Evolutionary conservation across 2,113 vertebrate species (phyloP), one percentile per base, ranked within the genome.

Genomic region (Gila orcuttii): DNA sequence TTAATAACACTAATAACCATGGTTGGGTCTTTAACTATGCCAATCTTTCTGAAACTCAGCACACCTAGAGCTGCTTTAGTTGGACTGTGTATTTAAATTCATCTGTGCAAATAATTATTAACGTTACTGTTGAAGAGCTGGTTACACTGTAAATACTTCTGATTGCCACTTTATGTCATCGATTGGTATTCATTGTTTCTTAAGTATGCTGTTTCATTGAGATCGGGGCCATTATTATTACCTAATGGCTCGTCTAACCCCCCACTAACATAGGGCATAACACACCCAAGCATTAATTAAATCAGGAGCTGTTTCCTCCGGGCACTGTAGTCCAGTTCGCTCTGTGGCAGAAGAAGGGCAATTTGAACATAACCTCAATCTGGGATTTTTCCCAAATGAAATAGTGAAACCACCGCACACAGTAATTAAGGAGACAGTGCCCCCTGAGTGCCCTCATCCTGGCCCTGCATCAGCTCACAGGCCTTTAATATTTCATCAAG

Each of bases 401-500:
- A 85, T 50, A 42, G 55, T 47, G 39, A 85, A 82, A 86, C 31
- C 42, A 60, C 52, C 3, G 50, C 68, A 77, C 75, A 52, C 83
- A 66, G 83, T 88, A 87, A 88, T 90, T 84, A 88, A 84, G 83
- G 73, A 55, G 82, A 84, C 83, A 85, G 82, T 55, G 42, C 79
- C 86, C 84, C 80, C 78, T 82, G 71, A 62, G 81, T 85, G 80
- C 59, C 79, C 86, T 79, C 82, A 73, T 52, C 33, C 28, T 68
- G 84, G 80, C 78, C 68, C 52, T 57, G 42, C 23, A 47, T 71
- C 68, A 45, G 71, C 88, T 81, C 79, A 25, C 78, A 55, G 15
- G 57, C 74, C 69, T 82, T 87, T 87, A 84, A 85, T 88, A 88
- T 89, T 87, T 91, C 85, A 88, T 85, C 79, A 81, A 81, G 71